Evolutionary conservation across 30 jellyfish, hydroid and myxozoan species (phyloP), one percentile per base, ranked within the genome.

Genomic region (Aurelia aurita complex sp. Pacific): DNA sequence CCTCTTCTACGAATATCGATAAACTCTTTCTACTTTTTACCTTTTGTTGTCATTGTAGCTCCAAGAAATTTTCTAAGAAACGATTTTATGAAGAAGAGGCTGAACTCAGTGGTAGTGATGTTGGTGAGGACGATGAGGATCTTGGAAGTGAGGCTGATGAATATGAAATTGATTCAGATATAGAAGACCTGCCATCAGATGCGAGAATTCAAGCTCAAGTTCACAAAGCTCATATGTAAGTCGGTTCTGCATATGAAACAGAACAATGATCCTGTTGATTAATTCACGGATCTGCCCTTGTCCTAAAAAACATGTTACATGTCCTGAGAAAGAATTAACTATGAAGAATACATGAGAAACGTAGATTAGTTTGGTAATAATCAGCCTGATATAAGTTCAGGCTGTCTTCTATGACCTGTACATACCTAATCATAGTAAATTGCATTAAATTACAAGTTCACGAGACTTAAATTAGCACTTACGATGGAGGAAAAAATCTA

Each of bases 121-220:
- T 82, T 13, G 96, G 96, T 35, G 93, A 97, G 12, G 98, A 88
- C 53, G 98, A 93, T 32, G 57, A 52, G n/a, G 98, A 93, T 63
- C 89, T 88, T 40, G 98, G 97, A 4, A 93, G 98, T 71, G 98
- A 93, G 77, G 80, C 81, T 42, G 97, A 93, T 67, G 98, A 93
- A 53, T 93, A 93, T 74, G 98, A 93, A 71, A 88, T 51, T 17
- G 98, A 93, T 54, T 85, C 93, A 6, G 95, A 88, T 29, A 73
- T 84, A 16, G 98, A 86, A 77, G 90, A 93, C 54, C 62, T 87
- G n/a, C 97, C 97, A 9, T 76, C 97, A 10, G 73, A 81, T n/a
- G 86, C 72, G 34, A 77, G 88, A 66, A 64, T 93, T 36, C 74
- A 79, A 77, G 89, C 85, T 15, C 98, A 93, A 54, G 97, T 88